Conservation (phyloP, 1,140 invertebrate species). For the Anagrus nilaparvatae region DNA sequence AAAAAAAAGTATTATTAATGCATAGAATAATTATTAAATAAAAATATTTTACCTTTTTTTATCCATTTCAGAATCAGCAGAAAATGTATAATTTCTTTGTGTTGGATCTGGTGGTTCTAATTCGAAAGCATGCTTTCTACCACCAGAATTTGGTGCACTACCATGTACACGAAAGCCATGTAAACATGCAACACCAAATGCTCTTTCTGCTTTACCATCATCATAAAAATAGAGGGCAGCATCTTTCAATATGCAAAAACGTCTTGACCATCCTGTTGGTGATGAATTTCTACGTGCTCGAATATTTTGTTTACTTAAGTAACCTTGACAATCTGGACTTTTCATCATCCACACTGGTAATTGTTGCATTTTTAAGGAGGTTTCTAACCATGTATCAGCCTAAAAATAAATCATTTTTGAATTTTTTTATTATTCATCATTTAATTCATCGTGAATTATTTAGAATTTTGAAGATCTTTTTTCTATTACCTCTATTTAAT, state of each 20-base stretch:
- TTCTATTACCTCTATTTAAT: too few relatives aligned
- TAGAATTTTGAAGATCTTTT: too few relatives aligned
- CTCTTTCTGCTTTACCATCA: constrained; percentile 72
- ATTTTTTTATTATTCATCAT: too few relatives aligned
- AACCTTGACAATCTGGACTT: constrained; percentile 83
- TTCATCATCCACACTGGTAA: constrained; percentile 61
- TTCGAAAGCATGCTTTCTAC: constrained; percentile 84
- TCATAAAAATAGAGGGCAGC: constrained; percentile 91
- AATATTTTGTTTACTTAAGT: constrained; percentile 65
- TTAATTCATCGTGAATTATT: too few relatives aligned
- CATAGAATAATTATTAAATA: not conserved
- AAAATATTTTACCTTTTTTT: constrained; percentile 67
- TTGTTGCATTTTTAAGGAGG: constrained; percentile 56
- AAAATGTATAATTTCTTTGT: constrained; percentile 83
- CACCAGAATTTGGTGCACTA: constrained; percentile 55
- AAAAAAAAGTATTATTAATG: constrained; percentile 1
- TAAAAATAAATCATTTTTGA: constrained; percentile 37
- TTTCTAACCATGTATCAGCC: constrained; percentile 70
- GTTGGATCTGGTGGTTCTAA: constrained; percentile 77
- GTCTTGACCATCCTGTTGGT: constrained; percentile 62
- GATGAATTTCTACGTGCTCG: constrained; percentile 59
- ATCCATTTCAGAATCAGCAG: constrained; percentile 88
- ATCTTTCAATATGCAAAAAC: constrained; percentile 92
- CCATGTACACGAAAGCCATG: constrained; percentile 88
- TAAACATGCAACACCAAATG: constrained; percentile 85